Conservation (phyloP, 2,797 vertebrate species). For the Cephalopachus bancanus region DNA sequence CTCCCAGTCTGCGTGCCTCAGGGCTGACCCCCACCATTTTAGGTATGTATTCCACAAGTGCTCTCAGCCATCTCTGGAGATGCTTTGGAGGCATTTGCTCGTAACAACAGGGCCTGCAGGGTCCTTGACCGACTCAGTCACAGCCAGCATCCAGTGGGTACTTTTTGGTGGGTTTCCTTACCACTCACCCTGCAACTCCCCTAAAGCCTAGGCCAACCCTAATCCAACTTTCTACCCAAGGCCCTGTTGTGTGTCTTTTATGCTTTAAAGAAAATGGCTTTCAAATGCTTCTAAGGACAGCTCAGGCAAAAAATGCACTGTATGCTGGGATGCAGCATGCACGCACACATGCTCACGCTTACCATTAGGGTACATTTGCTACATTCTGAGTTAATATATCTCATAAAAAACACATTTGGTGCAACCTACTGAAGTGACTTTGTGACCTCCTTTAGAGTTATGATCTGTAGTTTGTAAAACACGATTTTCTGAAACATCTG, state of each 20-base stretch:
- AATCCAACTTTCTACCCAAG: not conserved
- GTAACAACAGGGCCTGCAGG: not conserved
- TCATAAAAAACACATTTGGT: not conserved
- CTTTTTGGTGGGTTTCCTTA: not conserved
- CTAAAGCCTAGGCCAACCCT: not conserved
- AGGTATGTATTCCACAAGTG: accelerated
- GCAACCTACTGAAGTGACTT: not conserved
- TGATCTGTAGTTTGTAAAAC: not conserved
- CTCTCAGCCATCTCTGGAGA: too few species aligned
- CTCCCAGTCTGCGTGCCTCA: not conserved
- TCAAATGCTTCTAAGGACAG: not conserved
- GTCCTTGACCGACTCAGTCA: not conserved
- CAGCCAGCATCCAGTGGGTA: not conserved
- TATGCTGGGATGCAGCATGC: not conserved
- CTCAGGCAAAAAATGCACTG: not conserved
- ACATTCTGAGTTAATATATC: not conserved
- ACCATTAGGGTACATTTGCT: not conserved
- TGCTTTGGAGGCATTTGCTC: not conserved
- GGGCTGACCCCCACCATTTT: not conserved
- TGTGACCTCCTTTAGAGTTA: not conserved
- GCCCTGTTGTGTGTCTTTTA: not conserved
- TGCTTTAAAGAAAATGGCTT: not conserved
- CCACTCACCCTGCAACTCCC: not conserved
- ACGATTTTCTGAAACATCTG: not conserved
- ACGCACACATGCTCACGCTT: not conserved